Base-by-base conservation (phyloP, 2,113 vertebrate genomes). In the Ictalurus punctatus region DNA sequence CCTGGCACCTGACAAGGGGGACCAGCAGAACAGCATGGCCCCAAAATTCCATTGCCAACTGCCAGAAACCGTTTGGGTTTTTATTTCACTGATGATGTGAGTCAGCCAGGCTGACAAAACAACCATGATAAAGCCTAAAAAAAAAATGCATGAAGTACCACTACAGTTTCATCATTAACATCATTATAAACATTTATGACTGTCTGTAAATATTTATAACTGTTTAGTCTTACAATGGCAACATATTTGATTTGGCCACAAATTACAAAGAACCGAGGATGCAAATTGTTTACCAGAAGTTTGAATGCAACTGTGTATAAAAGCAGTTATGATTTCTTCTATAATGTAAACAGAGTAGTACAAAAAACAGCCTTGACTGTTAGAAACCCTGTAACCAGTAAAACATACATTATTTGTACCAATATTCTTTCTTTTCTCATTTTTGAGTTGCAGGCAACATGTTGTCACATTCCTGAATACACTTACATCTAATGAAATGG, bases 401-500 rank as follows among this genome's bases (percentile, higher is more conserved):
- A 69, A 69, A 59, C 40, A 14, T n/a, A 71, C 44, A 82, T 76
- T n/a, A 82, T 52, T 85, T 73, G 17, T 21, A 56, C 48, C 61
- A 12, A 6, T 37, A 4, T 58, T 81, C 9, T 23, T 52, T 76
- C 54, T 30, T 16, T 89, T 83, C 30, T 78, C 14, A 23, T 48
- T 79, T 40, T 86, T 65, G 30, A 27, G 21, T 61, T 73, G 86
- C 86, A 91, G 92, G 86, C 91, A 92, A 89, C 88, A 87, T 83
- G 89, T 90, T 91, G 93, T 92, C 91, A 92, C 93, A 95, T 94
- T 95, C 94, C 94, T 83, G 89, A 89, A 94, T 88, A 16, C 65
- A 90, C 91, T 95, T 93, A 92, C 93, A 94, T 95, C 91, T 95
- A 95, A 95, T 95, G 93, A 95, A 95, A 94, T 88, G 92, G 93